These are phyloP conservation scores for Xestobium rufovillosum DNA, from an alignment of 2,888 invertebrate genomes.

Conservation along the genomic window DNA sequence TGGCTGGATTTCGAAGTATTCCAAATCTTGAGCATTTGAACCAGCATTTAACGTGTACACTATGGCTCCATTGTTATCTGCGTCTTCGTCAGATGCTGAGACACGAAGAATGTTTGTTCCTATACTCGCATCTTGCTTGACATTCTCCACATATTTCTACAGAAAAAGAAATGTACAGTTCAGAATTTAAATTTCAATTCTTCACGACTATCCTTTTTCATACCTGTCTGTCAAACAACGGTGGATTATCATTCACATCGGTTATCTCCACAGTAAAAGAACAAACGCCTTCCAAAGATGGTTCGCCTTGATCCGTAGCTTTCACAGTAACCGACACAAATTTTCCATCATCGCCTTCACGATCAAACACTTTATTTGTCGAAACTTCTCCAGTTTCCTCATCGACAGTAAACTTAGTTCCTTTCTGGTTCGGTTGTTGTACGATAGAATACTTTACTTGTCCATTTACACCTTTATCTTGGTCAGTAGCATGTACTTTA, in stretches of 20 bases:
- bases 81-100: conserved; percentile 94
- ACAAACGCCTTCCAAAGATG: conserved; percentile 94
- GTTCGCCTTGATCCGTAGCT: conserved; percentile 98
- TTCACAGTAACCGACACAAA: conserved; percentile 95
- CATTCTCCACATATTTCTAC: conserved; percentile 94
- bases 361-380: conserved; percentile 93
- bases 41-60: conserved; percentile 86
- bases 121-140: conserved; percentile 93
- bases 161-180: conserved; percentile 40
- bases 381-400: conserved; percentile 92
- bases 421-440: conserved; percentile 90
- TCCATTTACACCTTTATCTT: conserved; percentile 92
- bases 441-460: conserved; percentile 97
- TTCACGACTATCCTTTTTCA: conserved; percentile 28
- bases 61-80: conserved; percentile 93
- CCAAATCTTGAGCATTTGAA: conserved; percentile 80
- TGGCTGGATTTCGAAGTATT: conserved; percentile 94
- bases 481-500: conserved; percentile 89
- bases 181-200: neutral
- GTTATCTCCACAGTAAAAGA: conserved; percentile 97
- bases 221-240: conserved; percentile 91
- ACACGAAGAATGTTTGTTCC: conserved; percentile 91
- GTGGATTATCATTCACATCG: conserved; percentile 96
- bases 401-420: conserved; percentile 91
- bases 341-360: conserved; percentile 94